These are phyloP conservation scores for Sycophila sp. DNA, from an alignment of 1,140 invertebrate genomes.

Conservation along the genomic window DNA sequence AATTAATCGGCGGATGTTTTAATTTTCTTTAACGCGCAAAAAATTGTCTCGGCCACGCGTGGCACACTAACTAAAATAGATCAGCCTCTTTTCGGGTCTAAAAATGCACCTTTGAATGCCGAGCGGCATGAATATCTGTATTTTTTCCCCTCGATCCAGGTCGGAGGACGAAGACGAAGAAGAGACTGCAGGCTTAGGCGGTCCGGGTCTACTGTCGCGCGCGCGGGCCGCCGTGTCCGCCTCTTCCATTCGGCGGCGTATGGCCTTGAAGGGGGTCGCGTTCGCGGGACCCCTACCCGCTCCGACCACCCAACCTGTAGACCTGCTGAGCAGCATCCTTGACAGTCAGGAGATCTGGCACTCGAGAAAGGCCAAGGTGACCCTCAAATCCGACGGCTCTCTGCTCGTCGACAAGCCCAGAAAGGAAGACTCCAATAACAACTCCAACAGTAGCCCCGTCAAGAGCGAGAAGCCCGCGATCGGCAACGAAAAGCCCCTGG, in stretches of 20 bases:
- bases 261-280: slow-evolving; percentile 64
- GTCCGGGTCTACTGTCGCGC: slow-evolving; percentile 43
- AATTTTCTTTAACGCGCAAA: no score
- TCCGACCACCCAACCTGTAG: slow-evolving; percentile 44
- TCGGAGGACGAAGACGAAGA: slow-evolving; percentile 57
- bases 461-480: slow-evolving; percentile 46
- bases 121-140: slow-evolving; percentile 18
- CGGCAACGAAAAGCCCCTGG: slow-evolving; percentile 46
- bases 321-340: slow-evolving; percentile 80
- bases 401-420: slow-evolving; percentile 63
- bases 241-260: slow-evolving; percentile 49
- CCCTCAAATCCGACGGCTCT: slow-evolving; percentile 71
- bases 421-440: slow-evolving; percentile 42
- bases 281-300: slow-evolving; percentile 52
- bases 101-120: no score
- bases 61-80: no score
- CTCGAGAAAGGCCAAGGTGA: slow-evolving; percentile 70
- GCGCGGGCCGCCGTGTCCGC: slow-evolving; percentile 59
- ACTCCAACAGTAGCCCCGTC: slow-evolving; percentile 51
- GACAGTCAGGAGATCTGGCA: slow-evolving; percentile 79
- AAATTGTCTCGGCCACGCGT: no score
- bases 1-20: no score
- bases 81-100: not conserved
- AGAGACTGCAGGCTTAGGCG: slow-evolving; percentile 32
- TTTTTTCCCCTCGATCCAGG: slow-evolving; percentile 45